A percentile compares a stretch with the other conserved stretches of the same genome.
phyloP scores from a whole-genome alignment of 92 coral and sea anemone genomes.

The Desmophyllum pertusum region DNA sequence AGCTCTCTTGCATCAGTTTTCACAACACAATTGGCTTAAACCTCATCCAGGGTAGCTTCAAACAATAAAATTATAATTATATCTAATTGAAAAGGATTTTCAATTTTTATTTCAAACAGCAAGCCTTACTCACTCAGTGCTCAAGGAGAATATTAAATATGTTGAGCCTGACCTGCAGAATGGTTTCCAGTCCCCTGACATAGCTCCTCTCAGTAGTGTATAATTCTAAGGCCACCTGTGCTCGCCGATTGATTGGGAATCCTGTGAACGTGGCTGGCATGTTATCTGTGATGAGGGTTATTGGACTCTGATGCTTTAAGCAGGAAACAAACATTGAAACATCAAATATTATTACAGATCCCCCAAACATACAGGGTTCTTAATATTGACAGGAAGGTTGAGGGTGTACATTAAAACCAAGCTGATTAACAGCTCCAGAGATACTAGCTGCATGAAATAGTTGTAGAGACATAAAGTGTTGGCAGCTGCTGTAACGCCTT shows the following conservation, averaged over 20 bases:
- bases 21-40: too few species aligned
- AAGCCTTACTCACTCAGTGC: neutral
- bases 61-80: too few species aligned
- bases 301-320: conserved; percentile 63
- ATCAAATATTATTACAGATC: neutral
- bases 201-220: conserved; percentile 93
- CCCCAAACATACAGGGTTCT: neutral
- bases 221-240: conserved; percentile 91
- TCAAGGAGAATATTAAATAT: neutral
- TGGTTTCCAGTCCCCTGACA: conserved; percentile 90
- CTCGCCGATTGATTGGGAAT: conserved; percentile 80
- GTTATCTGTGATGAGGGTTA: conserved; percentile 85
- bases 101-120: too few species aligned
- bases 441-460: too few species aligned
- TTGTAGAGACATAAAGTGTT: too few species aligned
- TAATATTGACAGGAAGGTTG: neutral
- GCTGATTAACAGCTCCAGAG: too few species aligned
- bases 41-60: too few species aligned
- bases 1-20: too few species aligned
- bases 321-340: neutral
- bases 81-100: too few species aligned
- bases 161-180: conserved; percentile 76
- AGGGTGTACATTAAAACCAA: too few species aligned
- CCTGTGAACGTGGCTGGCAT: conserved; percentile 76
- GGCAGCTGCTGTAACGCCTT: too few species aligned